Evolutionary conservation across 2,797 vertebrate species (phyloP), one percentile per base, ranked within the genome.

Genomic region (Varecia variegata): DNA sequence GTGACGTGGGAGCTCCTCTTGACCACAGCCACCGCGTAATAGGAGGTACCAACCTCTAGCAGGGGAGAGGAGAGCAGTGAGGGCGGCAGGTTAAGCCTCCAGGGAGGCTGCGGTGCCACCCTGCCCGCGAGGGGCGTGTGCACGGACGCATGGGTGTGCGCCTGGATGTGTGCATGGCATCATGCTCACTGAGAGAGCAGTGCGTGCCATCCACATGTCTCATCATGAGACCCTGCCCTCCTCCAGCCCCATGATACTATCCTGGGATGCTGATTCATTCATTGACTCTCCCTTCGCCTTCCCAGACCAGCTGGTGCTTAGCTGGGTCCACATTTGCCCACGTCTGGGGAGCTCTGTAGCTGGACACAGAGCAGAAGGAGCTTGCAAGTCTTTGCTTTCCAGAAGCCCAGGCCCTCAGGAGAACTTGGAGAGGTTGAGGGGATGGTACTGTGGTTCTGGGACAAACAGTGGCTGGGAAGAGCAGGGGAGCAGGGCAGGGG

Each of bases 1-100:
- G 98, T 99, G 95, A 99, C 98, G 30, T 3, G 98, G 38, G 98
- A 96, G 89, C 98, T 98, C 91, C 97, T 99, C 94, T 97, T 99
- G 54, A 99, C 99, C 81, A 99, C 99, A 2, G 99, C 99, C 88
- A 99, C 99, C 0, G 99, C 99, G 0, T 99, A 99, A 97, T 99
- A 99, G 82, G 98, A 98, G 45, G 97, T 98, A 17, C 99, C 99
- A 35, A 97, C 67, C 52, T 98, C 99, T 99, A 94, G 93, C 68
- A 89, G 38, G 7, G 10, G 68, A 62, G 35, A 77, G 38, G 73
- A n/a, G 54, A 30, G 47, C 20, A 21, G 74, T 71, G 54, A 96
- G 73, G 71, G 50, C 2, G 1, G 62, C 4, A 65, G 11, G 58
- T 52, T 60, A 88, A 2, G 65, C 52, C 32, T 1, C 0, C 1